Evolutionary conservation across 2,888 invertebrate species (phyloP).

Genomic region (Lasioglossum leucozonium): DNA sequence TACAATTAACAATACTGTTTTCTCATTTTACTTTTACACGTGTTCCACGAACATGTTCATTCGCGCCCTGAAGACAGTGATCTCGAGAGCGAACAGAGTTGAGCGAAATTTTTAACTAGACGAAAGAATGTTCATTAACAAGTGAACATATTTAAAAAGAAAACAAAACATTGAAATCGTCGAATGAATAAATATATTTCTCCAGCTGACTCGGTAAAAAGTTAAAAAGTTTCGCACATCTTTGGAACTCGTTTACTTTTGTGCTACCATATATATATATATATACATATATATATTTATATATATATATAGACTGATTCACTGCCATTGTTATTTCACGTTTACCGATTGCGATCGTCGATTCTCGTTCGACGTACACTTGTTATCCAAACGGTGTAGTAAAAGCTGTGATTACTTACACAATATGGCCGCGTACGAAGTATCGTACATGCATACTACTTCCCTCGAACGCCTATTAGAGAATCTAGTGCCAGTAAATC

Average conservation of each 20-base stretch:
- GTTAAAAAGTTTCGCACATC: background rate
- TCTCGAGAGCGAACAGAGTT: constrained; percentile 12
- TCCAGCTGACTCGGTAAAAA: background rate
- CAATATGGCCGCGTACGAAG: background rate
- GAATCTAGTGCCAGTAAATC: constrained; percentile 21
- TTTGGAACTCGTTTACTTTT: background rate
- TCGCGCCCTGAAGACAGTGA: background rate
- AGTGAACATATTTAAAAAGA: too few species aligned
- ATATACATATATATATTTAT: too few species aligned
- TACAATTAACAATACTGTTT: background rate
- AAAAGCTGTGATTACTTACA: constrained; percentile 1
- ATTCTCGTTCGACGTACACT: background rate
- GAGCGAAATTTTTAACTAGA: background rate
- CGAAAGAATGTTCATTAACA: too few species aligned
- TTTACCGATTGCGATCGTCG: background rate
- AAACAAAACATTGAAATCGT: too few species aligned
- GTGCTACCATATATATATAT: constrained; percentile 29
- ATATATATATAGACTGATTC: constrained; percentile 63
- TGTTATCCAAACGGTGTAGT: background rate
- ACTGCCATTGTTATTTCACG: constrained; percentile 62
- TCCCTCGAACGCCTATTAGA: background rate
- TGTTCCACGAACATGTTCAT: background rate
- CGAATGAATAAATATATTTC: background rate
- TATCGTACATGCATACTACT: background rate
- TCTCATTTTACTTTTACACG: background rate